Evolutionary conservation across 92 coral and sea anemone species (phyloP), one percentile per base, ranked within the genome.

Genomic region (Chrysogorgia sp.): DNA sequence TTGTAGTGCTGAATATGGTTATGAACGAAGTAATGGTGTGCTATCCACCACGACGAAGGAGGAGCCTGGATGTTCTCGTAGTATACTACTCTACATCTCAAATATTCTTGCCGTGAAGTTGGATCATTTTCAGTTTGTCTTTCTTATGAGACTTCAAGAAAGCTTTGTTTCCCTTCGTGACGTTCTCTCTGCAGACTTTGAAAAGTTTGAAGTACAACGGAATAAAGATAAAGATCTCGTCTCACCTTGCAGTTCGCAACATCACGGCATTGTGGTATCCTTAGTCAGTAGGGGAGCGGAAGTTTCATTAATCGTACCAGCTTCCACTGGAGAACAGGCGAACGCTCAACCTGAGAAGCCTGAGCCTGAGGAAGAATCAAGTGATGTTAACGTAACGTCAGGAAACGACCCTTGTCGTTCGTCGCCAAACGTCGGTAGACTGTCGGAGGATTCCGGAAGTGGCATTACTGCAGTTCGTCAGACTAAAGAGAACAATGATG

Each of bases 111-210:
- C 65, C 7, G 68, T 91, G 23, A 91, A 86, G 58, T 74, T 96
- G 26, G 99, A 96, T 63, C 99, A 96, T 61, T 96, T 89, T 65
- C 99, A 96, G 65, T 87, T 91, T 50, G 84, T 96, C 34, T 96
- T 91, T 77, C 87, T 96, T 20, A 32, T 96, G 40, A 91, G 99
- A 59, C 75, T 96, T 28, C 99, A 96, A 67, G 99, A 96, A 69
- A 89, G 82, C 86, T 70, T 96, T 21, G 74, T 86, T 2, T 85
- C 88, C 28, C 84, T 92, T 10, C 88, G 83, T 41, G 97, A 72
- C 25, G 79, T 72, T 22, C 34, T 72, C 21, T 56, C 31, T 32
- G 65, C 79, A 5, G 79, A 72, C 55, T 19, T 72, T 20, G 79
- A 91, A 19, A 86, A 92, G 48, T 69, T 96, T n/a, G 85, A 80